phyloP scores from a whole-genome alignment of 2,888 invertebrate species.

The Electrophaes corylata region DNA sequence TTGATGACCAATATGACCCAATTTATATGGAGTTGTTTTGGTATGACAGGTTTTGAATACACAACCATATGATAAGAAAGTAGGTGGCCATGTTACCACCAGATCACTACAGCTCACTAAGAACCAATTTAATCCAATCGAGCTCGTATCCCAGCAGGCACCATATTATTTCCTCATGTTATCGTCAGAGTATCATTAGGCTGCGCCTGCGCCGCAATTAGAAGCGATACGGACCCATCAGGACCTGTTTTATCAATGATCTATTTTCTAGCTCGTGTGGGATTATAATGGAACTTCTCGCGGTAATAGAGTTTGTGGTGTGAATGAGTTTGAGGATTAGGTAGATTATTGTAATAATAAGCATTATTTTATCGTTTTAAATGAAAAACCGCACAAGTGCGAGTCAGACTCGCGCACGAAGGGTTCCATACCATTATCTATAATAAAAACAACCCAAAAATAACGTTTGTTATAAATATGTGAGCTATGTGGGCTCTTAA shows the following conservation, averaged over 20 bases:
- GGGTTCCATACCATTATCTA: too few relatives aligned
- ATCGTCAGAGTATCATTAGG: slow-evolving; percentile 54
- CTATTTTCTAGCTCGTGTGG: slow-evolving; percentile 48
- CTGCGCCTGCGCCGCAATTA: slow-evolving; percentile 62
- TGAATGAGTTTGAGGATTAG: slow-evolving; percentile 1
- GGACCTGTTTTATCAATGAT: slow-evolving; percentile 58
- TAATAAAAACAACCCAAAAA: too few relatives aligned
- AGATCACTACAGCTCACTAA: background rate
- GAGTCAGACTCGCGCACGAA: too few relatives aligned
- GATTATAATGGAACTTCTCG: slow-evolving; percentile 26
- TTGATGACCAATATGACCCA: too few relatives aligned
- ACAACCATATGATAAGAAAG: background rate
- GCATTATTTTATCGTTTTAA: too few relatives aligned
- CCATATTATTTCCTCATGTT: slow-evolving; percentile 60
- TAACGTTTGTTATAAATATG: too few relatives aligned
- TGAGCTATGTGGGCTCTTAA: too few relatives aligned
- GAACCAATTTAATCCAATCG: slow-evolving; percentile 24
- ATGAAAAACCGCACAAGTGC: background rate
- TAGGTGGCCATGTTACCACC: background rate
- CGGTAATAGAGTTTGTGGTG: slow-evolving; percentile 13
- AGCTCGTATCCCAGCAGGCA: slow-evolving; percentile 30
- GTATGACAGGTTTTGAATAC: background rate
- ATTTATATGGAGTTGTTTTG: background rate
- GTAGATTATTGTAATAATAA: too few relatives aligned
- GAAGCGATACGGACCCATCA: slow-evolving; percentile 60